phyloP scores from a whole-genome alignment of 1,140 invertebrate genomes.

The Drosophila setifemur region DNA sequence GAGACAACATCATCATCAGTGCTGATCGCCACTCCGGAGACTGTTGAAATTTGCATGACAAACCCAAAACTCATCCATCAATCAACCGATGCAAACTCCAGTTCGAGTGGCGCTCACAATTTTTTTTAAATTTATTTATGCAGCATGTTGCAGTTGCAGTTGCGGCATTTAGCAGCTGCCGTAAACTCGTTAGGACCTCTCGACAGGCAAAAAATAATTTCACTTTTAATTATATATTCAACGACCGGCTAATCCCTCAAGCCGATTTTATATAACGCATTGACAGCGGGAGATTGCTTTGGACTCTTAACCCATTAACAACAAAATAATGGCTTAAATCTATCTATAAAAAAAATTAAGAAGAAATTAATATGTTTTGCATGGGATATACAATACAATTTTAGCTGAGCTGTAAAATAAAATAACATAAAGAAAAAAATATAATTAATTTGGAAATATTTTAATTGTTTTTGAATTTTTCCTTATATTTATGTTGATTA shows the following conservation, averaged over 20 bases:
- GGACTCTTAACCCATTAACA: not conserved
- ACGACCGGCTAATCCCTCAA: conserved; percentile 56
- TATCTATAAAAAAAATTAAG: no score
- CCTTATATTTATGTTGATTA: no score
- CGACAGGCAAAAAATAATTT: conserved; percentile 60
- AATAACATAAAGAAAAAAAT: no score
- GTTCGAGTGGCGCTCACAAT: conserved; percentile 14
- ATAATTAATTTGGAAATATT: no score
- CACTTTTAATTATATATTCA: conserved; percentile 69
- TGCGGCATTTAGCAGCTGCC: conserved; percentile 25
- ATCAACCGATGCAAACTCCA: conserved; percentile 61
- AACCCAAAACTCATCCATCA: conserved; percentile 80
- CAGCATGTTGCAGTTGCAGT: conserved; percentile 11
- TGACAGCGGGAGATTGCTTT: conserved; percentile 1
- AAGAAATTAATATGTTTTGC: no score
- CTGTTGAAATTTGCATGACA: conserved; percentile 79
- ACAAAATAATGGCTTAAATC: no score
- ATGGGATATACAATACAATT: no score
- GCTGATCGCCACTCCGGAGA: conserved; percentile 1
- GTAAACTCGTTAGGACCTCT: conserved; percentile 65
- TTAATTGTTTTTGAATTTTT: no score
- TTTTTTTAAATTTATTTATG: conserved; percentile 6
- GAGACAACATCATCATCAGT: conserved; percentile 52
- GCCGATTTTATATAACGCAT: conserved; percentile 58
- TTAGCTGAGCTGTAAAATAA: no score